These are phyloP conservation scores for Laupala kohalensis DNA, from an alignment of 1,140 invertebrate species.

Conservation along the genomic window DNA sequence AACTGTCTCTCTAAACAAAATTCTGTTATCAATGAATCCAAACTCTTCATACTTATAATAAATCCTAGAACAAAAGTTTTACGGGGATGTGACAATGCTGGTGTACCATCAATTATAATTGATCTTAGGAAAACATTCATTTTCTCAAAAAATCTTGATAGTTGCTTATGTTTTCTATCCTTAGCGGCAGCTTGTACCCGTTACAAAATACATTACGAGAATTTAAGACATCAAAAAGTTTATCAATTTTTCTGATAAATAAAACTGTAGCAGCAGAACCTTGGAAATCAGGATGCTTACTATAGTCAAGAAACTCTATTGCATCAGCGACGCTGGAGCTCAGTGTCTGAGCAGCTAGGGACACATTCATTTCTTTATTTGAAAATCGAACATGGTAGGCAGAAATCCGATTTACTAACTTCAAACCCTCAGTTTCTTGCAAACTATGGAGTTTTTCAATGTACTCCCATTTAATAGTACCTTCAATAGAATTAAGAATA, in stretches of 20 bases:
- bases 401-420: background rate
- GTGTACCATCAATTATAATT: too few species aligned
- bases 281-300: constrained; percentile 1
- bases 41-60: constrained; percentile 14
- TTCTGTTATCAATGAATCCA: constrained; percentile 8
- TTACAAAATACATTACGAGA: background rate
- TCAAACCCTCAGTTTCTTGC: background rate
- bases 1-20: background rate
- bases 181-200: background rate
- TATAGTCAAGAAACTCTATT: constrained; percentile 15
- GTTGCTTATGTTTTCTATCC: too few species aligned
- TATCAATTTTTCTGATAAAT: background rate
- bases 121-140: too few species aligned
- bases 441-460: background rate
- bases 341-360: constrained; percentile 2
- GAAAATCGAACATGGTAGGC: background rate
- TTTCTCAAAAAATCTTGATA: too few species aligned
- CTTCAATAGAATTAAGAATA: background rate
- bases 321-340: constrained; percentile 8
- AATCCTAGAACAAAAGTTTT: constrained; percentile 11
- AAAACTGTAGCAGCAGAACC: background rate
- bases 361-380: constrained; percentile 12
- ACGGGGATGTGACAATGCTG: too few species aligned
- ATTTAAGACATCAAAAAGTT: background rate
- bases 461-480: background rate